phyloP scores from a whole-genome alignment of 1,140 invertebrate genomes.

The Apis laboriosa region DNA sequence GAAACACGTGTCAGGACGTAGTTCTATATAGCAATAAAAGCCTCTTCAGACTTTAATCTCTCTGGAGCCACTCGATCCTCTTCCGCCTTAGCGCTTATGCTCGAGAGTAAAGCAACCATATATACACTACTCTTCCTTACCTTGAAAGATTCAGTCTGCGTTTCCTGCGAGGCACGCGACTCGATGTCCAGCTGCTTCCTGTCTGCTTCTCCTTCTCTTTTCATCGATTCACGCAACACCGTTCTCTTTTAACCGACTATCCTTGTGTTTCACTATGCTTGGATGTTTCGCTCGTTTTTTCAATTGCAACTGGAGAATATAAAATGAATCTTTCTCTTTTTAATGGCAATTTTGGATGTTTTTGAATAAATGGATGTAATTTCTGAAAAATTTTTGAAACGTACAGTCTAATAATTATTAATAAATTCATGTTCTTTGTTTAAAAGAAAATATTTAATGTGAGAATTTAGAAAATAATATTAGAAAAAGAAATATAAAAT shows the following conservation, averaged over 20 bases:
- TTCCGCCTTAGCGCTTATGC: slow-evolving; percentile 40
- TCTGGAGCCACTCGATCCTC: slow-evolving; percentile 53
- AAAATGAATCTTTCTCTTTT: too few relatives aligned
- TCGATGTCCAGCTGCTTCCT: slow-evolving; percentile 66
- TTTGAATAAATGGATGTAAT: too few relatives aligned
- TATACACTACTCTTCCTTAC: background rate
- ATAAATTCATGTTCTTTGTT: too few relatives aligned
- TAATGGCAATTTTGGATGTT: too few relatives aligned
- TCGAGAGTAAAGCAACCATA: slow-evolving; percentile 33
- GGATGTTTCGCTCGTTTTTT: background rate
- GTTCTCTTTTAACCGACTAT: slow-evolving; percentile 29
- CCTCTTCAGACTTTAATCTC: slow-evolving; percentile 46
- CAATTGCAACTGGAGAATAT: background rate
- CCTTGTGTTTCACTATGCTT: slow-evolving; percentile 21
- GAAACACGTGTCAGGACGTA: slow-evolving; percentile 57
- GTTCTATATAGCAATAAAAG: slow-evolving; percentile 56
- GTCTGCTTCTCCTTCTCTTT: slow-evolving; percentile 48
- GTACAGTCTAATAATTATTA: too few relatives aligned
- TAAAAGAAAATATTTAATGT: too few relatives aligned
- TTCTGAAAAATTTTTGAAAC: too few relatives aligned
- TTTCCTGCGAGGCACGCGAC: slow-evolving; percentile 67
- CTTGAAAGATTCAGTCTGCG: slow-evolving; percentile 31
- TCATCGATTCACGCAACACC: slow-evolving; percentile 47
- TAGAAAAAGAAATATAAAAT: too few relatives aligned
- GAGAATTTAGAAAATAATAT: too few relatives aligned